A percentile compares a stretch with the other conserved stretches of the same genome.
These are phyloP conservation scores for Phylloscopus trochiloides DNA, from an alignment of 2,113 vertebrate species.

Conservation along the genomic window DNA sequence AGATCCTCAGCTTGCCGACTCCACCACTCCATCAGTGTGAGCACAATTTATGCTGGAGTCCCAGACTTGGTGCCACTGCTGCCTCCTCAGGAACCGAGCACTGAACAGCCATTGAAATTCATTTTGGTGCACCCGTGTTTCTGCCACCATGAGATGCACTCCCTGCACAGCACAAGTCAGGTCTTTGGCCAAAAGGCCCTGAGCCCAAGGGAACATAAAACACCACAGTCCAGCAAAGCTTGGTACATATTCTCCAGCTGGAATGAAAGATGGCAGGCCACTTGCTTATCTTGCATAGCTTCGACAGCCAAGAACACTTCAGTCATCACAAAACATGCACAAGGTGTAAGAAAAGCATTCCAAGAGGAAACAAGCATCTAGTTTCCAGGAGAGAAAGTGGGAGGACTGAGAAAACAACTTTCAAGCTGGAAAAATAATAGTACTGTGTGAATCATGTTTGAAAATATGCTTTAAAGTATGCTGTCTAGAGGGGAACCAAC, in stretches of 20 bases:
- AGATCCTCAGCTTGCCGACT: not conserved
- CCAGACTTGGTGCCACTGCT: not conserved
- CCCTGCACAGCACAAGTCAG: not conserved
- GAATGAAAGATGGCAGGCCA: not conserved
- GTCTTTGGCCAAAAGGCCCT: not conserved
- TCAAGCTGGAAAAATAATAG: not conserved
- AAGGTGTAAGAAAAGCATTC: conserved; percentile 15
- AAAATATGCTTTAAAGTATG: not conserved
- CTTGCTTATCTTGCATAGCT: not conserved
- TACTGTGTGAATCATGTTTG: not conserved
- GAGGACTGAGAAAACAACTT: not conserved
- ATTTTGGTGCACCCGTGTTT: accelerated
- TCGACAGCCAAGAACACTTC: not conserved
- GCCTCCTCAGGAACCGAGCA: not conserved
- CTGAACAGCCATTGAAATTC: not conserved
- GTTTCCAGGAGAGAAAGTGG: not conserved
- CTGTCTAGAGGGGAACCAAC: not conserved
- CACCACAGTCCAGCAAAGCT: not conserved
- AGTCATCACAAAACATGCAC: not conserved
- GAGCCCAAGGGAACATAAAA: not conserved
- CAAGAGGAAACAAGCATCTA: not conserved
- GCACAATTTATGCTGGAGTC: not conserved
- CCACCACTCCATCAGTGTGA: not conserved
- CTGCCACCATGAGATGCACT: not conserved
- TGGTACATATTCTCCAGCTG: not conserved